Evolutionary conservation across 2,888 invertebrate species (phyloP).

Genomic region (Luffia ferchaultella): DNA sequence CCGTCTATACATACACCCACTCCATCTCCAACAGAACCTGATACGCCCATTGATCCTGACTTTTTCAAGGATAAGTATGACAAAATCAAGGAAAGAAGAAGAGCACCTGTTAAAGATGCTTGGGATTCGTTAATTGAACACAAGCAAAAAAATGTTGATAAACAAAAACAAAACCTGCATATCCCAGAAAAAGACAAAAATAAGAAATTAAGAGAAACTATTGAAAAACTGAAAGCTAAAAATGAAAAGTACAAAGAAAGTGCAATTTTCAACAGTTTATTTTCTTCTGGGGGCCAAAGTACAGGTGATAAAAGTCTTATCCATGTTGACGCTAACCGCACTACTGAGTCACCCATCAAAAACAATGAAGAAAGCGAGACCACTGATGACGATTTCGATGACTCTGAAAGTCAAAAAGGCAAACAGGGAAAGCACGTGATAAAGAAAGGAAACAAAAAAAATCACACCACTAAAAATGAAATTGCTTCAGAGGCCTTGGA

Average conservation of each 20-base stretch:
- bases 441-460: constrained; percentile 42
- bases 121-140: constrained; percentile 53
- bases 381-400: constrained; percentile 25
- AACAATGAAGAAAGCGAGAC: constrained; percentile 22
- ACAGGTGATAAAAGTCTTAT: constrained; percentile 19
- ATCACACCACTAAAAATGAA: constrained; percentile 57
- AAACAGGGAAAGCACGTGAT: constrained; percentile 27
- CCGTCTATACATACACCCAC: constrained; percentile 53
- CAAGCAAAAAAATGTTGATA: constrained; percentile 47
- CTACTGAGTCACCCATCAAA: constrained; percentile 26
- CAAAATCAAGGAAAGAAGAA: constrained; percentile 67
- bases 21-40: constrained; percentile 34
- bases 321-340: constrained; percentile 17
- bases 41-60: constrained; percentile 38
- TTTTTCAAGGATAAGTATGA: constrained; percentile 69
- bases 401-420: constrained; percentile 22
- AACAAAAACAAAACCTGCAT: constrained; percentile 38
- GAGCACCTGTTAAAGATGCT: constrained; percentile 55
- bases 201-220: constrained; percentile 62
- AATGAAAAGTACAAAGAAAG: constrained; percentile 61
- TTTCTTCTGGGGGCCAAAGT: constrained; percentile 27
- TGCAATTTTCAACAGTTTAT: constrained; percentile 37
- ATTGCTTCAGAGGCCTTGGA: constrained; percentile 62
- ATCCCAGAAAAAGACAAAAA: constrained; percentile 57
- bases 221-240: constrained; percentile 71